Base-by-base conservation (phyloP, 1,140 invertebrate species). In the Xylocopa sonorina region DNA sequence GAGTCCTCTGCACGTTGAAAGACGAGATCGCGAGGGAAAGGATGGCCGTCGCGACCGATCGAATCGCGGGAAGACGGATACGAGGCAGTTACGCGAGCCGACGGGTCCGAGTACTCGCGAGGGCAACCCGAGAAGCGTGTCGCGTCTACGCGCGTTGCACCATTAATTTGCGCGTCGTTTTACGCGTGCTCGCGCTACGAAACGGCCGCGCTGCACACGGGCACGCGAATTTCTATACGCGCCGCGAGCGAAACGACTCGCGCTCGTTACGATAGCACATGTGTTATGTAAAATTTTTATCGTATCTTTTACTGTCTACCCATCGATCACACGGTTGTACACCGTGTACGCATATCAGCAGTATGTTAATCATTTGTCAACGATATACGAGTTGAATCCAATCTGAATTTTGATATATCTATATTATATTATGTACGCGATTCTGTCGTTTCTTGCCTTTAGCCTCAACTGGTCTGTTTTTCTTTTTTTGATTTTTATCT, bases 401-500 rank as follows among this genome's bases (percentile, higher is more conserved):
- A 24, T 66, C 50, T 43, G 18, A 64, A 3, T 27, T 27, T 43
- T 27, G 3, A 12, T 24, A 64, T 43, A 34, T 51, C 16, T 81
- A 69, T 46, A 50, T 51, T 50, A 53, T 43, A 58, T 34, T 68
- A 57, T 57, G 51, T 12, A 62, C 80, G 83, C 85, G 86, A 73
- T 43, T 57, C 85, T 84, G 87, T 87, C 83, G 76, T 87, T 83
- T 89, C 88, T 87, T 87, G 85, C 87, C 85, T 86, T 74, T 90
- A 92, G 92, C 89, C 91, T 93, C 89, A 92, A 93, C 91, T 92
- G 90, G 90, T 91, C 89, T 92, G 92, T 90, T 92, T 93, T 92
- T 92, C 89, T 92, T 93, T 93, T 93, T 92, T 92, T 92, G 91
- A 92, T 93, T 93, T 93, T 92, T 91, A 93, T 93, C 92, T 93